Base-by-base conservation (phyloP, 2,888 invertebrate genomes). In the Synanthedon tipuliformis region DNA sequence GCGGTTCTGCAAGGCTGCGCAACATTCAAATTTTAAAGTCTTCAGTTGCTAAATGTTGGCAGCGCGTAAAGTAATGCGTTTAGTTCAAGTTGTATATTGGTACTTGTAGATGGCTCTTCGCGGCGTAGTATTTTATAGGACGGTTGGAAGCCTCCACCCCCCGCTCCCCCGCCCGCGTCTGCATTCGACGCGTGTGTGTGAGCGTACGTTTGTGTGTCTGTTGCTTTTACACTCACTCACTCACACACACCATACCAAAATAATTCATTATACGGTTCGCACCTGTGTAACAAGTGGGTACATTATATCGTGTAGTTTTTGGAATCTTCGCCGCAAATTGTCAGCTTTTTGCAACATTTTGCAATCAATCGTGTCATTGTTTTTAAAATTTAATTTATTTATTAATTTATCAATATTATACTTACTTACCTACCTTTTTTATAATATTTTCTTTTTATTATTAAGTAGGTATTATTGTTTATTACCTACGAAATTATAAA, bases 31-130 rank as follows among this genome's bases (percentile, higher is more conserved):
- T 75, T 69, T 70, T 65, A 54, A 65, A 68, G 57, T 68, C 59
- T 63, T 69, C 69, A 66, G 71, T 68, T 66, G 67, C 65, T 69
- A 63, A 74, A 77, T 78, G 78, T 82, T 84, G 75, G 76, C 70
- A 81, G 49, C 49, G 18, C 16, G 49, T 49, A 78, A 77, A 72
- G 76, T 73, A 71, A 79, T 75, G 69, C 74, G 78, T 78, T 76
- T 79, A 77, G 75, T 71, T 77, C 83, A 78, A 83, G 86, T 87
- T 87, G 80, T 80, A 81, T 81, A 86, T 86, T 85, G 80, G 83
- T 85, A 84, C 86, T 80, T 81, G 82, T 80, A 87, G 87, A 87
- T 84, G 87, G 85, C 10, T 8, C 34, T 34, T 34, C 10, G 34
- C 87, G 78, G 84, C 77, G 81, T 76, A 73, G 79, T 81, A 74